phyloP scores from a whole-genome alignment of 2,113 vertebrate genomes.

The Melanocharis versteri region DNA sequence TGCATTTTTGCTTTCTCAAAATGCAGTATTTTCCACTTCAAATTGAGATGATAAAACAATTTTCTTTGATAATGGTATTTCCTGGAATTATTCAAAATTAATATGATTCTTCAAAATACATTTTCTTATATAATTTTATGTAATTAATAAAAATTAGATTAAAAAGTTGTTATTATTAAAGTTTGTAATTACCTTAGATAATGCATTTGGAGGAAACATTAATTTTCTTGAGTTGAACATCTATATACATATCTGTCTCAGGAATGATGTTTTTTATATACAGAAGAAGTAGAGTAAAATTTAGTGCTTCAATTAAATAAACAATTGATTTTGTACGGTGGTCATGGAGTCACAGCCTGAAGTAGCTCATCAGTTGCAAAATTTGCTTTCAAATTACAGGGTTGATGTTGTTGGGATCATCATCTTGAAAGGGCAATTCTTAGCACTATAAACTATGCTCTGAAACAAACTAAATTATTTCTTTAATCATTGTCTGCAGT shows the following conservation, averaged over 20 bases:
- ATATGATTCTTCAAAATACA: background rate
- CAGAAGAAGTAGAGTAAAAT: background rate
- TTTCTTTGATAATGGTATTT: background rate
- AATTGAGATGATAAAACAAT: background rate
- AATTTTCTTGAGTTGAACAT: background rate
- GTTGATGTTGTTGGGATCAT: background rate
- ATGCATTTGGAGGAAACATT: background rate
- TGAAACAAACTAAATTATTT: background rate
- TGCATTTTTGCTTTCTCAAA: background rate
- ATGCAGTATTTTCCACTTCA: background rate
- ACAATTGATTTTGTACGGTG: background rate
- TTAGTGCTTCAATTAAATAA: background rate
- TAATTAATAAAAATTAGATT: background rate
- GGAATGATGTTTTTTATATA: background rate
- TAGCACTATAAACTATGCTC: background rate
- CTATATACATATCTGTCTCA: background rate
- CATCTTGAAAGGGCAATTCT: background rate
- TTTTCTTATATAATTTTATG: background rate
- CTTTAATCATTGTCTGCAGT: background rate
- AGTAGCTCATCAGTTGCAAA: background rate
- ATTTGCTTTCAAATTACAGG: background rate
- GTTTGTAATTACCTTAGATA: background rate
- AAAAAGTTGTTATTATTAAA: too few species aligned
- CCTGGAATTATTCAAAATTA: background rate
- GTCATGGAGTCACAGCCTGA: background rate